Evolutionary conservation across 2,113 vertebrate species (phyloP).

Genomic region (Pelobates fuscus): DNA sequence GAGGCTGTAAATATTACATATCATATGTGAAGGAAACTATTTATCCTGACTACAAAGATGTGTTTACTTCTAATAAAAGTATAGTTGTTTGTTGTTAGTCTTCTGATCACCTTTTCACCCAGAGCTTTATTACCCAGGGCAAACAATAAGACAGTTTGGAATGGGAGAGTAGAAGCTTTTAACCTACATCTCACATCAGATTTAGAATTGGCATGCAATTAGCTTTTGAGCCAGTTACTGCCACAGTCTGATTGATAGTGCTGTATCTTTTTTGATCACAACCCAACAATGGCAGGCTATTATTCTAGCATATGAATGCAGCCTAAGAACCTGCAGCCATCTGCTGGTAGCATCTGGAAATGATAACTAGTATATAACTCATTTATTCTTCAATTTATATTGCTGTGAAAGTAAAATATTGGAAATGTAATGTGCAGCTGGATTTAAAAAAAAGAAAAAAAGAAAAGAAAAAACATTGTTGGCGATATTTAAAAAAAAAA

Average conservation of each 20-base stretch:
- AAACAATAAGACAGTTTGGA: slow-evolving; percentile 26
- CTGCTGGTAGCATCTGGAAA: slow-evolving; percentile 29
- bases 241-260: slow-evolving; percentile 35
- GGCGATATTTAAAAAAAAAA: too few species aligned
- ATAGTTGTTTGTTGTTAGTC: background rate
- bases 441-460: too few species aligned
- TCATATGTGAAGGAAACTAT: too few species aligned
- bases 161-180: slow-evolving; percentile 19
- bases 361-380: background rate
- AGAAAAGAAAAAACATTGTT: too few species aligned
- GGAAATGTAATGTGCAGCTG: too few species aligned
- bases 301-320: background rate
- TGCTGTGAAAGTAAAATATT: too few species aligned
- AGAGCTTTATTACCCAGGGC: slow-evolving; percentile 3
- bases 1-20: too few species aligned
- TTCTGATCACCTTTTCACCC: slow-evolving; percentile 24
- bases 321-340: slow-evolving; percentile 39
- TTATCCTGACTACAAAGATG: too few species aligned
- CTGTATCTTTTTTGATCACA: slow-evolving; percentile 38
- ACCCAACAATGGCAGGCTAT: slow-evolving; percentile 37
- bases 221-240: slow-evolving; percentile 43
- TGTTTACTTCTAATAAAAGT: background rate
- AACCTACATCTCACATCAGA: slow-evolving; percentile 25
- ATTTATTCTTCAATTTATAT: too few species aligned
- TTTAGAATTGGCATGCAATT: slow-evolving; percentile 38